Evolutionary conservation across 1,140 invertebrate species (phyloP).

Genomic region (Episyrphus balteatus): DNA sequence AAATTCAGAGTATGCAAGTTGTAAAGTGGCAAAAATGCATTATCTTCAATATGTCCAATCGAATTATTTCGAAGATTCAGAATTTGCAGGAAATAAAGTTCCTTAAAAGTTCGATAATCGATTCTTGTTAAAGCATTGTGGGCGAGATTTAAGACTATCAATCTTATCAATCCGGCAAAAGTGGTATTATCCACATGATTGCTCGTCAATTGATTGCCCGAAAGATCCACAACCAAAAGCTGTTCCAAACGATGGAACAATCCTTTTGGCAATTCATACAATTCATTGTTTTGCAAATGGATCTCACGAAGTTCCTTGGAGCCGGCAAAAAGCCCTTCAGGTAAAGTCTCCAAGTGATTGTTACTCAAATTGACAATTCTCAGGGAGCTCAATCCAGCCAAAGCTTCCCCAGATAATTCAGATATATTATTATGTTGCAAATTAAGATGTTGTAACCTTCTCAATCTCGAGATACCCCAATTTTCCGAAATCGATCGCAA

Average conservation of each 20-base stretch:
- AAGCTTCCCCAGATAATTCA: conserved; percentile 64
- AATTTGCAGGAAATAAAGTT: conserved; percentile 76
- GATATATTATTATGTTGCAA: conserved; percentile 73
- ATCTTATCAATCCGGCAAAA: conserved; percentile 69
- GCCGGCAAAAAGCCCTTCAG: conserved; percentile 64
- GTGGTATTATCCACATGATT: conserved; percentile 71
- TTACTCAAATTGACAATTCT: conserved; percentile 72
- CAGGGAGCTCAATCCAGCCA: conserved; percentile 62
- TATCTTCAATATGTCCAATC: conserved; percentile 74
- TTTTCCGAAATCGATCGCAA: conserved; percentile 56
- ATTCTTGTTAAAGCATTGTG: conserved; percentile 72
- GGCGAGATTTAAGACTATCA: conserved; percentile 75
- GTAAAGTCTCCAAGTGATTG: conserved; percentile 65
- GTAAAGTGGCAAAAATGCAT: conserved; percentile 73
- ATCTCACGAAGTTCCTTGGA: conserved; percentile 70
- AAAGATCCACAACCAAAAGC: conserved; percentile 73
- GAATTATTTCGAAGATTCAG: conserved; percentile 79
- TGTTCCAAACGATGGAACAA: conserved; percentile 73
- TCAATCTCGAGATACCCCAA: conserved; percentile 57
- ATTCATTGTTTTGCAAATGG: conserved; percentile 67
- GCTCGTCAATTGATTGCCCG: conserved; percentile 73
- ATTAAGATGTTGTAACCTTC: conserved; percentile 61
- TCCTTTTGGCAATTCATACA: conserved; percentile 66
- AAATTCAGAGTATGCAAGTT: conserved; percentile 78
- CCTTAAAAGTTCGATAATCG: conserved; percentile 74